A percentile compares a stretch with the other conserved stretches of the same genome.
Evolutionary conservation across 1,140 invertebrate genomes (phyloP).

Genomic region (Acromyrmex echinatior): DNA sequence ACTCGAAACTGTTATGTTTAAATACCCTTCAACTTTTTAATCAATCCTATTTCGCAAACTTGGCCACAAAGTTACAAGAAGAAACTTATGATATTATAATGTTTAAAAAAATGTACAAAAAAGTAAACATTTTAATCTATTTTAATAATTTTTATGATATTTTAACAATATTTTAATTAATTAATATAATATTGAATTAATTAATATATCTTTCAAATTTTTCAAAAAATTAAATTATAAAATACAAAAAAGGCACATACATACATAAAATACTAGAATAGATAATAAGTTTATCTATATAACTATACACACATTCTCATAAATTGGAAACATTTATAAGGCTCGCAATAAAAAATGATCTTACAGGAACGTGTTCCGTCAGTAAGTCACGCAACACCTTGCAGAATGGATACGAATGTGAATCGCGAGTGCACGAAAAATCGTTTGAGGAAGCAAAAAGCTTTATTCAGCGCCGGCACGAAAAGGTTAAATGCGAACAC

Average conservation of each 20-base stretch:
- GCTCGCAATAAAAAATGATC: not conserved
- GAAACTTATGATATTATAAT: not conserved
- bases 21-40: conserved; percentile 16
- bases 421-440: conserved; percentile 51
- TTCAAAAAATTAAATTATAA: not conserved
- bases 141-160: not conserved
- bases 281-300: not conserved
- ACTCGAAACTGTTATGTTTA: conserved; percentile 28
- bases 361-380: conserved; percentile 1
- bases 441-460: conserved; percentile 48
- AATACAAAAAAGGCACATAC: not conserved
- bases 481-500: conserved; percentile 62
- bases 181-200: no score
- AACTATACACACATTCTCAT: not conserved
- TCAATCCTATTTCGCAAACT: conserved; percentile 3
- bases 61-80: not conserved
- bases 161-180: no score
- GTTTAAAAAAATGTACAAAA: not conserved
- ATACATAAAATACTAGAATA: not conserved
- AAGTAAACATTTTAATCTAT: not conserved
- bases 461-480: conserved; percentile 53
- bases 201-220: no score
- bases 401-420: conserved; percentile 53
- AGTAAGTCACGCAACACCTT: conserved; percentile 55
- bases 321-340: not conserved